Evolutionary conservation across 2,888 invertebrate genomes (phyloP).

Genomic region (Drosophila ochracea): DNA sequence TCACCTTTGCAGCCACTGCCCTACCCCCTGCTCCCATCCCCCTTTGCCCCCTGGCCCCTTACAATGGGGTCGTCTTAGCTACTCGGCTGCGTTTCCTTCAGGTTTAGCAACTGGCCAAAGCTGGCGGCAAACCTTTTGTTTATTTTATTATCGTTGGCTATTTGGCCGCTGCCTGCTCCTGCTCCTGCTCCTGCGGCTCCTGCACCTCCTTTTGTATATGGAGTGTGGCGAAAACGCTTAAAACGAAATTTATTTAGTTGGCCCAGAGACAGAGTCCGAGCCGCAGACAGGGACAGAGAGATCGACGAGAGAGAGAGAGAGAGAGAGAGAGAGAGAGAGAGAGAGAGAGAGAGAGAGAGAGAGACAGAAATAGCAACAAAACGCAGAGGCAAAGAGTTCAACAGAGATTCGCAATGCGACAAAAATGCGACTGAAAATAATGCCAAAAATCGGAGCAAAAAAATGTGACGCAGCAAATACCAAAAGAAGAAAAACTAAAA

Average conservation of each 20-base stretch:
- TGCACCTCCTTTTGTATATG: constrained; percentile 76
- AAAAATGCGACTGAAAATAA: constrained; percentile 78
- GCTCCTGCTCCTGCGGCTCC: constrained; percentile 37
- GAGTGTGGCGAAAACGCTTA: constrained; percentile 83
- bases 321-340: constrained; percentile 1
- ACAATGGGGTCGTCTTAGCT: constrained; percentile 41
- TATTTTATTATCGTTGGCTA: constrained; percentile 79
- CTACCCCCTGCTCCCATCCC: constrained; percentile 9
- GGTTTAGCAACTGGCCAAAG: constrained; percentile 44
- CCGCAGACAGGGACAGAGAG: background rate
- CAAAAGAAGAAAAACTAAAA: constrained; percentile 34
- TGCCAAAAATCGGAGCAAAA: constrained; percentile 39
- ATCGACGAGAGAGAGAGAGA: background rate
- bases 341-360: constrained; percentile 1
- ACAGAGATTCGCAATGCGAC: constrained; percentile 77
- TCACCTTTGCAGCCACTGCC: constrained; percentile 57
- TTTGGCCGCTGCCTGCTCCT: constrained; percentile 55
- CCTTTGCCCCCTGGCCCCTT: constrained; percentile 15
- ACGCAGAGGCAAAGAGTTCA: constrained; percentile 21
- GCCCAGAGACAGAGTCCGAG: constrained; percentile 44
- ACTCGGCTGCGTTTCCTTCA: constrained; percentile 58
- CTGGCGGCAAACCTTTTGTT: constrained; percentile 77
- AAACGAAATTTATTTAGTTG: constrained; percentile 83
- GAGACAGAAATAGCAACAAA: constrained; percentile 22
- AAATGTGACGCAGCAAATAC: constrained; percentile 49